A percentile compares a stretch with the other conserved stretches of the same genome.
Evolutionary conservation across 2,797 vertebrate species (phyloP).

Genomic region (Macropodus opercularis): DNA sequence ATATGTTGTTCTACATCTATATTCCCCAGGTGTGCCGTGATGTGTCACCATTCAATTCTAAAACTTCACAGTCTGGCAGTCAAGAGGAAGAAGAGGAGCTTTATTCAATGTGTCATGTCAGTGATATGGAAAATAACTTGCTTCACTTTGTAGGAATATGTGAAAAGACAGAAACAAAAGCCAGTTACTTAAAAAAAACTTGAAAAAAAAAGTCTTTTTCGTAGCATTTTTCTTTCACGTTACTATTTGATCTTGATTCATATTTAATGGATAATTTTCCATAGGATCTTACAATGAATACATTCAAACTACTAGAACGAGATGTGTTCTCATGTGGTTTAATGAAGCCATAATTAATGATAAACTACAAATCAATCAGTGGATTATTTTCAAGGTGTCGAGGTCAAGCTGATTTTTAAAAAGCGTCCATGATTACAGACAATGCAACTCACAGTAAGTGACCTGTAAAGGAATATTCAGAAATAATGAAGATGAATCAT

Average conservation of each 20-base stretch:
- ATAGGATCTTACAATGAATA: too few relatives aligned
- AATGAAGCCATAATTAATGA: too few relatives aligned
- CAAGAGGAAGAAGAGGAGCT: neutral
- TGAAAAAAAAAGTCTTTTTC: neutral
- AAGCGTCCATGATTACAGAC: too few relatives aligned
- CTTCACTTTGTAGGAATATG: neutral
- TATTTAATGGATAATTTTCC: too few relatives aligned
- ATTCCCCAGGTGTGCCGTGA: neutral
- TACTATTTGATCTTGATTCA: neutral
- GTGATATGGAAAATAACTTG: neutral
- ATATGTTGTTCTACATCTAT: neutral
- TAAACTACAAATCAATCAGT: too few relatives aligned
- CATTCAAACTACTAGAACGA: slow-evolving; percentile 17
- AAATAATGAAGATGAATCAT: slow-evolving; percentile 22
- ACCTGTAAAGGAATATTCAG: slow-evolving; percentile 23
- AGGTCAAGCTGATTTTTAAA: too few relatives aligned
- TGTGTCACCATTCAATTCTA: neutral
- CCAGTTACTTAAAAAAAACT: neutral
- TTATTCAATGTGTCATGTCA: neutral
- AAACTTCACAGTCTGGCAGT: neutral
- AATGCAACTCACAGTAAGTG: slow-evolving; percentile 22
- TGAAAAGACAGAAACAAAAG: neutral
- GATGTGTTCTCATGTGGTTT: too few relatives aligned
- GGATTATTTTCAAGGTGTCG: too few relatives aligned
- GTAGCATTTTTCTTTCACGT: neutral